Evolutionary conservation across 2,797 vertebrate genomes (phyloP).

Genomic region (Babyrousa celebensis): DNA sequence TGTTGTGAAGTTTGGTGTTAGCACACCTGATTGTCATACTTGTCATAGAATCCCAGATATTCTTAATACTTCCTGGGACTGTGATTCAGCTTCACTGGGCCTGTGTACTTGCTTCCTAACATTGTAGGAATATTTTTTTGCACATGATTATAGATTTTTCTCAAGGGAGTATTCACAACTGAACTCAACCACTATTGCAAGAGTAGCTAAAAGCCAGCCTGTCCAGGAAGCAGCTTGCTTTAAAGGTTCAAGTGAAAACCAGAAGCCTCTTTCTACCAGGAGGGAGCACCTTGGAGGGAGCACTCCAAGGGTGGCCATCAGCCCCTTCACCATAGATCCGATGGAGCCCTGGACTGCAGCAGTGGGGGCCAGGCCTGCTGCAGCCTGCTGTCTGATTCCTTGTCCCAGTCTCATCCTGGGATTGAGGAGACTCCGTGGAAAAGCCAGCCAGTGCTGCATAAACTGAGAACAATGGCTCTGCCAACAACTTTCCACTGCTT

Average conservation of each 20-base stretch:
- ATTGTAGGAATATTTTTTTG: neutral
- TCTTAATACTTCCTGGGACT: neutral
- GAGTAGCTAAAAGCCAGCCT: neutral
- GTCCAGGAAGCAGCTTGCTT: neutral
- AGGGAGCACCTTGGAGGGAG: neutral
- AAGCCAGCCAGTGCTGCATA: constrained; percentile 1
- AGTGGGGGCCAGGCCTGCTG: neutral
- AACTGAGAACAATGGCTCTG: neutral
- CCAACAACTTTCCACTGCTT: neutral
- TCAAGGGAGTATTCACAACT: neutral
- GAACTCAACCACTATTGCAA: neutral
- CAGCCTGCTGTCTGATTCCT: neutral
- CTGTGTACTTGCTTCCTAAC: neutral
- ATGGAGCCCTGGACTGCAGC: neutral
- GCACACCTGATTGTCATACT: neutral
- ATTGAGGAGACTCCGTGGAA: neutral
- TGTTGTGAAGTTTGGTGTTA: neutral
- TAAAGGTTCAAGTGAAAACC: neutral
- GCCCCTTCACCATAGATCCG: constrained; percentile 44
- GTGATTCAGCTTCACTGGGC: neutral
- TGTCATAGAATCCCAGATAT: neutral
- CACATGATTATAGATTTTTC: neutral
- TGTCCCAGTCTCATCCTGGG: neutral
- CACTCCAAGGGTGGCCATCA: neutral
- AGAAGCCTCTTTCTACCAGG: neutral